These are phyloP conservation scores for Eucidaris tribuloides DNA, from an alignment of 35 echinoderm and acorn worm species.

Conservation along the genomic window DNA sequence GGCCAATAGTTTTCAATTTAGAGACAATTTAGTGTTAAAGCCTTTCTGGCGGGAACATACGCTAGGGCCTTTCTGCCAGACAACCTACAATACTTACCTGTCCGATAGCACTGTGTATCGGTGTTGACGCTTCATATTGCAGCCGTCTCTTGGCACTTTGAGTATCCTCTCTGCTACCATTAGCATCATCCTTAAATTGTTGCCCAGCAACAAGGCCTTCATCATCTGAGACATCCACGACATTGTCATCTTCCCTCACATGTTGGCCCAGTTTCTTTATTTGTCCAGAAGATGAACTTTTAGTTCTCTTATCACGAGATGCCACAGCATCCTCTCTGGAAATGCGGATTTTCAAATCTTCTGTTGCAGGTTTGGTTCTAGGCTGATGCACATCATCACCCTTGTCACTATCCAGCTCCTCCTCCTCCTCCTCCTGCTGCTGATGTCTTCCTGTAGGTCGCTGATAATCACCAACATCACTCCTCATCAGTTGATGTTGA, in stretches of 20 bases:
- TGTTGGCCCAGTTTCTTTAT: not conserved
- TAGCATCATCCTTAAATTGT: not conserved
- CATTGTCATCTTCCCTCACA: not conserved
- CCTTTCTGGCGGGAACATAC: too few relatives aligned
- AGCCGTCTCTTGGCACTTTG: not conserved
- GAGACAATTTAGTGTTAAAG: too few relatives aligned
- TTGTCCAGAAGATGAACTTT: not conserved
- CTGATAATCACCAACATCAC: not conserved
- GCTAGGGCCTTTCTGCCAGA: too few relatives aligned
- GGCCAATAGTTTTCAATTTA: too few relatives aligned
- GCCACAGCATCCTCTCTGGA: not conserved
- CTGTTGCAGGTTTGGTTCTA: not conserved
- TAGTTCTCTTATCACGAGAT: not conserved
- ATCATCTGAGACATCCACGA: not conserved
- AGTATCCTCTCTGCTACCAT: not conserved
- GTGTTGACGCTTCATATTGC: not conserved
- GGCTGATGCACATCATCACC: not conserved
- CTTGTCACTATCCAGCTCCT: too few relatives aligned
- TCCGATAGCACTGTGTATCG: constrained; percentile 15
- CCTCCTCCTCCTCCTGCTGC: too few relatives aligned
- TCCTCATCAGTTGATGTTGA: too few relatives aligned
- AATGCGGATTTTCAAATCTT: not conserved
- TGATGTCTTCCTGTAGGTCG: not conserved
- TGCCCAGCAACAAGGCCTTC: not conserved
- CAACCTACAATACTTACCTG: too few relatives aligned